A percentile compares a stretch with the other conserved stretches of the same genome.
Conservation (phyloP, 1,140 invertebrate genomes). For the Metopolophium dirhodum region DNA sequence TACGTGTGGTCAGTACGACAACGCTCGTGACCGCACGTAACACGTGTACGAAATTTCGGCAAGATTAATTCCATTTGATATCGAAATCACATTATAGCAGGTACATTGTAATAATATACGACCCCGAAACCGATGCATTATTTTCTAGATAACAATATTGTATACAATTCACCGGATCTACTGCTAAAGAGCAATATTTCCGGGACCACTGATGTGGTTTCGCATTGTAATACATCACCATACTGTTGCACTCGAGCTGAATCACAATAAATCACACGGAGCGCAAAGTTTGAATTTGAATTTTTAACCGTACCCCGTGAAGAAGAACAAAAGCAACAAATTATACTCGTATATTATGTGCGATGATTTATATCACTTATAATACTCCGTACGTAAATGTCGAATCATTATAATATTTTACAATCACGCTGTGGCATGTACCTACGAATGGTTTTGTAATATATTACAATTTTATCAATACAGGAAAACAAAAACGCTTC, state of each 20-base stretch:
- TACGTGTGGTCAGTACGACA: not conserved
- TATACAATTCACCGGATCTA: not conserved
- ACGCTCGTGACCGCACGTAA: not conserved
- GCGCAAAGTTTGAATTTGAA: not conserved
- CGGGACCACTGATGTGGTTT: not conserved
- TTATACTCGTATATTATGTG: not conserved
- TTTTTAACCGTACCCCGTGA: not conserved
- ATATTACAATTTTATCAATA: not conserved
- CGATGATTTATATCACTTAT: not conserved
- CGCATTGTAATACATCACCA: not conserved
- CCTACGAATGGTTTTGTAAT: not conserved
- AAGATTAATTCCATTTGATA: conserved; percentile 9
- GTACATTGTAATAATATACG: not conserved
- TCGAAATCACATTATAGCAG: not conserved
- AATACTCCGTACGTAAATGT: not conserved
- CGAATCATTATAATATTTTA: not conserved
- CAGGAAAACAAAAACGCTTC: not conserved
- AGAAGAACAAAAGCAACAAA: not conserved
- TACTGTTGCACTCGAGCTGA: not conserved
- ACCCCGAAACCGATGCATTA: not conserved
- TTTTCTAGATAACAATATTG: not conserved
- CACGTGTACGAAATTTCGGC: not conserved
- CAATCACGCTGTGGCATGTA: not conserved
- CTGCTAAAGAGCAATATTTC: not conserved
- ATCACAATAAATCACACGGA: not conserved